These are phyloP conservation scores for Thelaira solivaga DNA, from an alignment of 2,888 invertebrate genomes.

Conservation along the genomic window DNA sequence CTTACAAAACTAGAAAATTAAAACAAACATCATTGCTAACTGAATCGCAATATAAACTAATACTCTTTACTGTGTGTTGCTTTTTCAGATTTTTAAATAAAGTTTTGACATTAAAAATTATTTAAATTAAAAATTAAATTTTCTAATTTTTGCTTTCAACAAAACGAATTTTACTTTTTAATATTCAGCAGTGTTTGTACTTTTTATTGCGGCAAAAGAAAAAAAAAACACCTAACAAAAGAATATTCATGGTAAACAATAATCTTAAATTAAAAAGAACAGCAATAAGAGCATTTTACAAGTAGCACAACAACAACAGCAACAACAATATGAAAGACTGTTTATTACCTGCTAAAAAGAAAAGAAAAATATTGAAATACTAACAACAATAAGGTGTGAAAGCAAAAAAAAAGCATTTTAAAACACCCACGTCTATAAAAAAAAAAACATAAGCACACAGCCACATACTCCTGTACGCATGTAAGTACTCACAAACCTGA, in stretches of 20 bases:
- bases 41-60: neutral
- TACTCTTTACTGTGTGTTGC: neutral
- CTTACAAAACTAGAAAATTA: too few species aligned
- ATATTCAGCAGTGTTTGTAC: constrained; percentile 38
- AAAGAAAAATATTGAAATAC: constrained; percentile 22
- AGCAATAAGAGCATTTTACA: constrained; percentile 21
- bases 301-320: constrained; percentile 7
- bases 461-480: neutral
- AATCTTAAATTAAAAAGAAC: constrained; percentile 44
- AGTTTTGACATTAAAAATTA: neutral
- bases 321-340: too few species aligned
- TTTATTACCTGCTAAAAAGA: constrained; percentile 7
- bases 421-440: too few species aligned
- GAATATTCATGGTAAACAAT: constrained; percentile 42
- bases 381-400: constrained; percentile 47
- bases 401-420: too few species aligned
- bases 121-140: constrained; percentile 20
- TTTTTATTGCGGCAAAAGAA: constrained; percentile 40
- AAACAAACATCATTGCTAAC: too few species aligned
- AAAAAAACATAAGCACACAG: too few species aligned
- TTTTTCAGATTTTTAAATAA: neutral
- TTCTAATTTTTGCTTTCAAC: neutral
- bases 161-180: constrained; percentile 21
- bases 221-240: neutral
- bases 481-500: neutral